Evolutionary conservation across 1,140 invertebrate species (phyloP), one percentile per base, ranked within the genome.

Genomic region (Sinella curviseta): DNA sequence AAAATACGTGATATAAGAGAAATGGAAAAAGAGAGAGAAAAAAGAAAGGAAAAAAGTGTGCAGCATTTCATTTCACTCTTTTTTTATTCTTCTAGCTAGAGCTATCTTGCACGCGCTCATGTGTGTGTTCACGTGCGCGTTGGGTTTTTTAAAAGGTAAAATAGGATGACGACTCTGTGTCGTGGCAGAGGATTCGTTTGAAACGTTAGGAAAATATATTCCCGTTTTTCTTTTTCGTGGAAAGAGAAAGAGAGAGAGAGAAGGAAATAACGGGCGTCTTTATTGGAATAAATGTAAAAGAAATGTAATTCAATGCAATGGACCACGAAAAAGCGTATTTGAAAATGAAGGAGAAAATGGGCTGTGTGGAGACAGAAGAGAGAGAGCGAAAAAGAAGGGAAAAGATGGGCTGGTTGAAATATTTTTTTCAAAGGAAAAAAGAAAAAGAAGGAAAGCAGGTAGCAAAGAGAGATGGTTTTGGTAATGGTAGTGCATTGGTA

Each of bases 291-390:
- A 30, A 70, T 8, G 30, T 70, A 65, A 65, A 48, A 48, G 39
- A 70, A 70, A 31, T 70, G 65, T 70, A 70, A 70, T 70, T 70
- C 65, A 70, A 70, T 70, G 65, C 65, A 70, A 70, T 70, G 65
- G 65, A 70, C 65, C 65, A 70, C 57, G 57, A 70, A 70, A 70
- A 70, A 33, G 31, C 3, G 28, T 4, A 70, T 31, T 33, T 70
- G 65, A 70, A 70, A 33, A 70, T 3, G 26, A 70, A 12, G 31
- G 57, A 70, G 65, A 30, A 65, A n/a, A 16, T 26, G 57, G 16
- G 26, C 4, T 65, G 57, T 8, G 8, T 48, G 8, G 39, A 48
- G 39, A 20, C 8, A 48, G 39, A 48, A 48, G 20, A 48, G 57
- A 26, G 24, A 65, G 26, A 14, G 4, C 24, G 57, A 16, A 26